Evolutionary conservation across 2,888 invertebrate species (phyloP).

Genomic region (Philonicus albiceps): DNA sequence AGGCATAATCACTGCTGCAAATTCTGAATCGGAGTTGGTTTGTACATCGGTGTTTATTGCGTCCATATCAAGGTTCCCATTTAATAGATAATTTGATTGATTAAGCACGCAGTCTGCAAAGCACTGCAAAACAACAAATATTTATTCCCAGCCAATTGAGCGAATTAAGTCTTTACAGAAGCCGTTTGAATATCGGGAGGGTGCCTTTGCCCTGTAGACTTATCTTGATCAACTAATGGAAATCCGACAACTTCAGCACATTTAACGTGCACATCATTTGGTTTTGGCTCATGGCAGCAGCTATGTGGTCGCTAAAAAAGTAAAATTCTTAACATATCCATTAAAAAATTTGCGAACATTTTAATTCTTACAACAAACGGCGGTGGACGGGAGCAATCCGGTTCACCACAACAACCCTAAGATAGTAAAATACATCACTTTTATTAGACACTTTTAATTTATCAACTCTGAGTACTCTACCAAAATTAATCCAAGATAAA

Average conservation of each 20-base stretch:
- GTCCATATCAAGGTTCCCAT: constrained; percentile 40
- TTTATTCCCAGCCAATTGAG: neutral
- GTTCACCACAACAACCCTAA: constrained; percentile 47
- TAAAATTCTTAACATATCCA: neutral
- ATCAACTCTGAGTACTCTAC: neutral
- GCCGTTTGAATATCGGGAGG: neutral
- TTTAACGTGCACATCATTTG: constrained; percentile 54
- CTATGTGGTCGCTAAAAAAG: constrained; percentile 55
- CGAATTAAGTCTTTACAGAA: neutral
- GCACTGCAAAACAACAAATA: constrained; percentile 52
- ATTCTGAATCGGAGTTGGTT: constrained; percentile 53
- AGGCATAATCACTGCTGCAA: constrained; percentile 55
- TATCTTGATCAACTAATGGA: constrained; percentile 50
- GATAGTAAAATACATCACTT: neutral
- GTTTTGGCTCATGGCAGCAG: constrained; percentile 59
- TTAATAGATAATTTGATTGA: constrained; percentile 55
- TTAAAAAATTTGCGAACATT: neutral
- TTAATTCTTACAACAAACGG: constrained; percentile 56
- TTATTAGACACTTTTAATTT: neutral
- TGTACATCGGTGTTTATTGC: constrained; percentile 54
- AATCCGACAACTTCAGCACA: constrained; percentile 56
- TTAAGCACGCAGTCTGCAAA: constrained; percentile 60
- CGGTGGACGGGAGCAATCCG: constrained; percentile 59
- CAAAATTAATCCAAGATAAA: neutral
- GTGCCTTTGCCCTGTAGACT: neutral